Evolutionary conservation across 2,113 vertebrate genomes (phyloP).

Genomic region (Tachuris rubrigastra): DNA sequence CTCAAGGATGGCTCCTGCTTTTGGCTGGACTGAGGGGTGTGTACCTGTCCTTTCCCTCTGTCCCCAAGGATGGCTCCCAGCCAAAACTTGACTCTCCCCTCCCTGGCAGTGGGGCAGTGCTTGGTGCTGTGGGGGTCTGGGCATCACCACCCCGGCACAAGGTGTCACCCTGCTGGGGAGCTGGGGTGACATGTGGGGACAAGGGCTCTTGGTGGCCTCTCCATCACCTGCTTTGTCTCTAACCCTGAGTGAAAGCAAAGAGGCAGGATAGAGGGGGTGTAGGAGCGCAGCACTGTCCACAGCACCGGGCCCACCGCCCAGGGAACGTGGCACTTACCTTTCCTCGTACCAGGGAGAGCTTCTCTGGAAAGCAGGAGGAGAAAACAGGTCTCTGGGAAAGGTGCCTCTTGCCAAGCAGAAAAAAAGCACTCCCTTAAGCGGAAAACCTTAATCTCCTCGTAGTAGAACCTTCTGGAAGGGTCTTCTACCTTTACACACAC

Average conservation of each 20-base stretch:
- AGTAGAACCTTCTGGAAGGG: too few relatives aligned
- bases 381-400: too few relatives aligned
- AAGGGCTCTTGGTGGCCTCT: slow-evolving; percentile 54
- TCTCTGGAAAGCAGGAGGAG: too few relatives aligned
- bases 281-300: too few relatives aligned
- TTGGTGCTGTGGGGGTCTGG: not conserved
- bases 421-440: too few relatives aligned
- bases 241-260: slow-evolving; percentile 39
- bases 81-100: not conserved
- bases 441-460: too few relatives aligned
- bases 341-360: too few relatives aligned
- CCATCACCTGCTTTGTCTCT: slow-evolving; percentile 64
- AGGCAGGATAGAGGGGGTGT: not conserved
- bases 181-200: not conserved
- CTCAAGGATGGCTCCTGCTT: not conserved
- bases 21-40: not conserved
- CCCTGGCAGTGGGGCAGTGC: not conserved
- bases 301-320: not conserved
- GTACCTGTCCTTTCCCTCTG: not conserved
- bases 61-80: not conserved
- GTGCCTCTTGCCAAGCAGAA: too few relatives aligned
- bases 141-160: not conserved
- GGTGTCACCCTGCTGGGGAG: not conserved
- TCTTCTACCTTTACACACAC: too few relatives aligned
- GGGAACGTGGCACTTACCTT: not conserved